Percentiles rank a stretch among this genome's conserved stretches.
Conservation (phyloP, 1,140 invertebrate species). For the Macrobrachium nipponense region DNA sequence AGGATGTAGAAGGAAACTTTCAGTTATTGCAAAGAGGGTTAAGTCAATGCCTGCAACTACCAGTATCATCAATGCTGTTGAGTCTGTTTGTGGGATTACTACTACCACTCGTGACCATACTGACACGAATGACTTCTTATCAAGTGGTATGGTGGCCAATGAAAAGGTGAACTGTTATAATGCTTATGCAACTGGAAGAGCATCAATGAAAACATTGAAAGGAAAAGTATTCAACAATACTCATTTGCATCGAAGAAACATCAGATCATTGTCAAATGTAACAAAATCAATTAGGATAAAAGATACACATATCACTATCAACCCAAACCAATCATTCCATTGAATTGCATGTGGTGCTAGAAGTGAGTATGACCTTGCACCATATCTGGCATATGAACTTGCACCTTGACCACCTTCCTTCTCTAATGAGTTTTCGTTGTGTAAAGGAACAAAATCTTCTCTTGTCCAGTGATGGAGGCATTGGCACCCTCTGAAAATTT, state of each 20-base stretch:
- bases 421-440: conserved; percentile 14
- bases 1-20: conserved; percentile 48
- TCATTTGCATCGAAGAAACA: conserved; percentile 34
- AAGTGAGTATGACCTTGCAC: conserved; percentile 14
- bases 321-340: conserved; percentile 41
- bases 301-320: conserved; percentile 32
- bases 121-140: conserved; percentile 2
- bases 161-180: conserved; percentile 31
- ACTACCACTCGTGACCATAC: conserved; percentile 12
- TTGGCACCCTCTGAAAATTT: no score
- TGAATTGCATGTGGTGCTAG: conserved; percentile 20
- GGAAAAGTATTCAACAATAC: conserved; percentile 26
- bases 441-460: conserved; percentile 8
- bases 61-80: no score
- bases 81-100: no score
- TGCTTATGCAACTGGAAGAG: background rate
- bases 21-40: no score
- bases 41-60: no score
- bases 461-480: no score
- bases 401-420: conserved; percentile 10
- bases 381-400: conserved; percentile 21
- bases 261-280: conserved; percentile 16
- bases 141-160: background rate
- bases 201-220: conserved; percentile 21
- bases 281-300: conserved; percentile 21